phyloP scores from a whole-genome alignment of 2,888 invertebrate genomes.

The Patella depressa region DNA sequence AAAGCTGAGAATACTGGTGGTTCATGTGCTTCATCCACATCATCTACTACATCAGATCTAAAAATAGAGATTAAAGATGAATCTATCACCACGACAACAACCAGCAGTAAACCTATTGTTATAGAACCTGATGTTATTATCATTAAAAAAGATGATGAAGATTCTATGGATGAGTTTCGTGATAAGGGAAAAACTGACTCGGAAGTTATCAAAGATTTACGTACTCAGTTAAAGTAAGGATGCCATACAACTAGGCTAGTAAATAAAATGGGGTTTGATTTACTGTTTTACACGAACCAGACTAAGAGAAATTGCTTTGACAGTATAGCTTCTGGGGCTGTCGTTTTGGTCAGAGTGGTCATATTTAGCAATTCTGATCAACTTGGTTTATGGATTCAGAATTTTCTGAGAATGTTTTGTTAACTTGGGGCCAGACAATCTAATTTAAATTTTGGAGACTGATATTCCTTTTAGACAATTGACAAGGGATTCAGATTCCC shows the following conservation, averaged over 20 bases:
- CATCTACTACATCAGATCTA: conserved; percentile 23
- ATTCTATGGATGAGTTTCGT: conserved; percentile 57
- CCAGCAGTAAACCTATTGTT: conserved; percentile 25
- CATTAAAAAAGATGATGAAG: conserved; percentile 55
- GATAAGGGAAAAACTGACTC: conserved; percentile 73
- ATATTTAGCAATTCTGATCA: background rate
- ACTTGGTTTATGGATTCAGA: too few relatives aligned
- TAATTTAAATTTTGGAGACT: too few relatives aligned
- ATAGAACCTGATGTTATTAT: conserved; percentile 35
- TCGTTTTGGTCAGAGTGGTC: background rate
- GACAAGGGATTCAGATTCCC: too few relatives aligned
- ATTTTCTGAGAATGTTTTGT: too few relatives aligned
- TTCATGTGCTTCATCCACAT: conserved; percentile 25
- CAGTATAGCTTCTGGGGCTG: too few relatives aligned
- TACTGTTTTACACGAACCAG: too few relatives aligned
- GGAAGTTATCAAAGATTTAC: conserved; percentile 88
- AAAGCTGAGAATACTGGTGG: conserved; percentile 31
- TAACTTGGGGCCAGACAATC: too few relatives aligned
- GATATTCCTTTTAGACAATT: too few relatives aligned
- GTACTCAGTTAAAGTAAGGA: conserved; percentile 90
- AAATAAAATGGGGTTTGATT: too few relatives aligned
- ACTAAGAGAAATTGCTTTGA: too few relatives aligned
- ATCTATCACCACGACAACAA: conserved; percentile 21
- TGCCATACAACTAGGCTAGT: conserved; percentile 26
- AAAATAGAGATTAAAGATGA: conserved; percentile 41